These are phyloP conservation scores for Charaxes varanes DNA, from an alignment of 1,140 invertebrate genomes.

Conservation along the genomic window DNA sequence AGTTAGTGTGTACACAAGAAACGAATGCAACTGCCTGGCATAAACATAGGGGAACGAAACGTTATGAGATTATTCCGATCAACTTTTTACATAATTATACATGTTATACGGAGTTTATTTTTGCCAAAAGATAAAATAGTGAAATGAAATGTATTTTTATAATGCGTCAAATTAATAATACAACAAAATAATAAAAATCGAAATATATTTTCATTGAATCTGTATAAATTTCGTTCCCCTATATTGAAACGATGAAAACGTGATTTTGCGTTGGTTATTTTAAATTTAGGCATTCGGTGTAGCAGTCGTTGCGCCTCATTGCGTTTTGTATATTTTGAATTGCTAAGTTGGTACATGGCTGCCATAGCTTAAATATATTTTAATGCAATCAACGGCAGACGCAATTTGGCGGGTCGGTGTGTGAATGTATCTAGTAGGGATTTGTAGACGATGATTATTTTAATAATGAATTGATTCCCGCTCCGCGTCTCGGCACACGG, in stretches of 20 bases:
- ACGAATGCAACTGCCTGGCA: conserved; percentile 2
- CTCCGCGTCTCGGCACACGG: conserved; percentile 65
- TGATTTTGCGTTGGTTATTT: conserved; percentile 14
- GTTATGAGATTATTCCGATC: conserved; percentile 5
- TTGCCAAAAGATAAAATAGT: conserved; percentile 7
- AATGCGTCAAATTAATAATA: conserved; percentile 13
- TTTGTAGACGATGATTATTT: conserved; percentile 64
- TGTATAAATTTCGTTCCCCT: conserved; percentile 19
- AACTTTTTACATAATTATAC: background rate
- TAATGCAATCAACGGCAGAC: conserved; percentile 51
- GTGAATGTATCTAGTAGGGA: conserved; percentile 53
- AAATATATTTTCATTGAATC: conserved; percentile 11
- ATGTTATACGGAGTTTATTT: conserved; percentile 6
- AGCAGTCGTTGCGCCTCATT: conserved; percentile 26
- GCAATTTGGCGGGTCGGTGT: conserved; percentile 40
- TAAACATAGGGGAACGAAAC: conserved; percentile 12
- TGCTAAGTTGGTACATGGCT: conserved; percentile 26
- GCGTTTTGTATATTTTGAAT: conserved; percentile 39
- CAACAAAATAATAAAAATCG: conserved; percentile 11
- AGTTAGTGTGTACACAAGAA: background rate
- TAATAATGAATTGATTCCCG: conserved; percentile 52
- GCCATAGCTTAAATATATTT: conserved; percentile 33
- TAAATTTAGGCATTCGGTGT: conserved; percentile 14
- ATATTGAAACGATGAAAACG: conserved; percentile 7
- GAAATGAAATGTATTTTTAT: conserved; percentile 18